Base-by-base conservation (phyloP, 2,888 invertebrate species). In the Drosophila rellima region DNA sequence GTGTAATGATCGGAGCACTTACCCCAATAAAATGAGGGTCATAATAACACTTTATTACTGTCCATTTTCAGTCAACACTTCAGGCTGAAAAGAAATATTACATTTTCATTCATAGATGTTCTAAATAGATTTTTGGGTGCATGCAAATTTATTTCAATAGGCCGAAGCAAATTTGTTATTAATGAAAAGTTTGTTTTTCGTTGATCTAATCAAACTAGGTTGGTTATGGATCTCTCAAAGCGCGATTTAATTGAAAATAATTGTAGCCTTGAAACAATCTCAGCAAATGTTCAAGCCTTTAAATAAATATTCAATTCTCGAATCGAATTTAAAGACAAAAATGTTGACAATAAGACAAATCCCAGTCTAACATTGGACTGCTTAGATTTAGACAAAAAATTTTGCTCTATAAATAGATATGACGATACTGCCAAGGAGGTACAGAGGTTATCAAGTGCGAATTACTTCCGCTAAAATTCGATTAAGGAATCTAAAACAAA, bases 181-280 rank as follows among this genome's bases (percentile, higher is more conserved):
- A 78, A 84, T 70, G 35, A 65, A 67, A 66, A 60, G 61, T 70
- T 62, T 66, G 47, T 55, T 72, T 67, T 69, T 78, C 54, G 70
- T 60, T 66, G 85, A 89, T 86, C 71, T 80, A 76, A 86, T 86
- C 85, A 82, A 84, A 70, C 59, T 87, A 66, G 80, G 87, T 74
- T 87, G 70, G 39, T 59, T 39, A n/a, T 61, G 61, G 26, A 47
- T 33, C 70, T 62, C 52, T 65, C 52, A 18, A 55, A 64, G 56
- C 54, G 52, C 57, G 67, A 54, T 63, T 88, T 82, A 87, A 86
- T 89, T 86, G 73, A 82, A 82, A 82, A 80, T 74, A 74, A 69
- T 54, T 26, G 56, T 85, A 81, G 87, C 85, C 85, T 86, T 86
- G 89, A 86, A 87, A 88, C 70, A 48, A 50, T 57, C 71, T 55